Evolutionary conservation across 2,113 vertebrate genomes (phyloP).

Genomic region (Zosterops lateralis): DNA sequence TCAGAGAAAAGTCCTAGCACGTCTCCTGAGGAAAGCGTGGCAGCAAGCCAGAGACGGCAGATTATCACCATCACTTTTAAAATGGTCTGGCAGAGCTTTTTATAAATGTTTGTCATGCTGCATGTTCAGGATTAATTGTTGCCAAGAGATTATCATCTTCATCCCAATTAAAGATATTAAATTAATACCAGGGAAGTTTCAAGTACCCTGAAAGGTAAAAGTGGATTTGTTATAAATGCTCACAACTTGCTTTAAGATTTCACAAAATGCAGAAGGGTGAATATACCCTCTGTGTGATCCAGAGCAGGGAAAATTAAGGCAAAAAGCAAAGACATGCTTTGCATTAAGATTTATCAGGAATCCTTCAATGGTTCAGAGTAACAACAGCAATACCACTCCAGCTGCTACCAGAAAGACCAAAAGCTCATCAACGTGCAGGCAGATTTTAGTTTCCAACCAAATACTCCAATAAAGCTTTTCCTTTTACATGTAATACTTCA

Average conservation of each 20-base stretch:
- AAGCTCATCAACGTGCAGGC: not conserved
- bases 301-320: not conserved
- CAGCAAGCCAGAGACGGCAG: not conserved
- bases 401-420: not conserved
- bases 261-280: not conserved
- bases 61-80: not conserved
- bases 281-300: not conserved
- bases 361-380: not conserved
- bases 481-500: not conserved
- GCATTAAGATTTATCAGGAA: not conserved
- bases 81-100: not conserved
- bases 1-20: not conserved
- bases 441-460: not conserved
- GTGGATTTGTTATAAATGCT: not conserved
- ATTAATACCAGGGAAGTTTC: not conserved
- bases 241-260: not conserved
- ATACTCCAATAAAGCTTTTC: not conserved
- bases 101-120: not conserved
- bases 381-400: not conserved
- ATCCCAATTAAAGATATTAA: conserved; percentile 4
- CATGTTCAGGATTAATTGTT: not conserved
- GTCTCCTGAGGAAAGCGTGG: not conserved
- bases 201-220: not conserved
- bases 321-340: not conserved
- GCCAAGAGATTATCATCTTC: conserved; percentile 24